phyloP scores from a whole-genome alignment of 1,140 invertebrate species.

The Agraylea sexmaculata region DNA sequence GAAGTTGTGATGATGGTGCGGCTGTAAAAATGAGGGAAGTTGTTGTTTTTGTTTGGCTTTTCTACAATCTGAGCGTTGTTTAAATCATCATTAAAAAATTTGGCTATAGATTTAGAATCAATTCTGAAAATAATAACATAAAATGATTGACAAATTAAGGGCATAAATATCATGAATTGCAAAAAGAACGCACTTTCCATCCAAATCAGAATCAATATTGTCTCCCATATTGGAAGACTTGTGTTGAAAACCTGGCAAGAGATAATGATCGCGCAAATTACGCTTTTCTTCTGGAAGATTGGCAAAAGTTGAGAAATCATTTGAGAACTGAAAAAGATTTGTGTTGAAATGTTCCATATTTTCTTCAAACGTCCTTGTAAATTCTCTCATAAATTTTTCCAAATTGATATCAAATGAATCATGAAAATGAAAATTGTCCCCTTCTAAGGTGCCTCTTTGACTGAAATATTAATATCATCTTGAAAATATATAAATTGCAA shows the following conservation, averaged over 20 bases:
- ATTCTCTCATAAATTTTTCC: slow-evolving; percentile 15
- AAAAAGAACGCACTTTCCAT: slow-evolving; percentile 36
- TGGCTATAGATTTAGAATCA: slow-evolving; percentile 28
- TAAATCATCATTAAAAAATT: slow-evolving; percentile 26
- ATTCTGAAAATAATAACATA: slow-evolving; percentile 26
- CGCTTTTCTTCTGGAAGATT: slow-evolving; percentile 3
- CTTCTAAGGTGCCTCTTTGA: slow-evolving; percentile 18
- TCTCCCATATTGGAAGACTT: slow-evolving; percentile 15
- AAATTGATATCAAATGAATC: slow-evolving; percentile 17
- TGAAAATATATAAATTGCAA: background rate
- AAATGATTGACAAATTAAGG: slow-evolving; percentile 10
- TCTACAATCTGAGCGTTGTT: too few species aligned
- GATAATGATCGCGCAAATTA: slow-evolving; percentile 32
- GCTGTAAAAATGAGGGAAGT: slow-evolving; percentile 22
- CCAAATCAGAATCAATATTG: slow-evolving; percentile 36
- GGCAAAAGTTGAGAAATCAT: too few species aligned
- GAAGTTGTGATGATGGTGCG: slow-evolving; percentile 29
- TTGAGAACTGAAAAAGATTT: too few species aligned
- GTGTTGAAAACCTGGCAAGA: slow-evolving; percentile 31
- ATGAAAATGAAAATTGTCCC: slow-evolving; percentile 24
- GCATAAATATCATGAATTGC: slow-evolving; percentile 9
- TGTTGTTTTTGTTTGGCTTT: slow-evolving; percentile 9
- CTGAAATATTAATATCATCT: too few species aligned
- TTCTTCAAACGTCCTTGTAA: slow-evolving; percentile 14
- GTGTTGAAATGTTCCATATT: slow-evolving; percentile 10